phyloP scores from a whole-genome alignment of 2,888 invertebrate genomes.

The Boloria euphrosyne region DNA sequence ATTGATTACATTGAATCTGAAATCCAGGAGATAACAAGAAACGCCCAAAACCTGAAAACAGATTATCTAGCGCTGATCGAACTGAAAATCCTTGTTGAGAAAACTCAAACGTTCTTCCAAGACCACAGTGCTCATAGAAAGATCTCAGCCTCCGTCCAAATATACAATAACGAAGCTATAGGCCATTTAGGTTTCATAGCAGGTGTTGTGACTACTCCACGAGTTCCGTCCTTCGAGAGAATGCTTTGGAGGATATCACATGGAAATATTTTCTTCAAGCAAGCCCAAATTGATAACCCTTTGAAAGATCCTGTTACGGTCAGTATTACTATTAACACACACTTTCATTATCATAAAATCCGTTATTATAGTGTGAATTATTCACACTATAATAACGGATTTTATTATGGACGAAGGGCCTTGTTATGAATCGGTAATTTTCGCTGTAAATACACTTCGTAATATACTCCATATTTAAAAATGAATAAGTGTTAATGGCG shows the following conservation, averaged over 20 bases:
- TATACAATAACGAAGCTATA: slow-evolving; percentile 69
- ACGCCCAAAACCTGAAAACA: slow-evolving; percentile 71
- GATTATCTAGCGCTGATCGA: slow-evolving; percentile 73
- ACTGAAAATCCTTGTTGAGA: slow-evolving; percentile 70
- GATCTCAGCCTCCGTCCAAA: slow-evolving; percentile 72
- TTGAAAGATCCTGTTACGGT: slow-evolving; percentile 74
- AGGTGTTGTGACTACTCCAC: slow-evolving; percentile 70
- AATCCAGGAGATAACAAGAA: slow-evolving; percentile 76
- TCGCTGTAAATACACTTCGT: no score
- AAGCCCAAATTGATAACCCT: slow-evolving; percentile 72
- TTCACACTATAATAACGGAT: no score
- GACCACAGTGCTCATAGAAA: slow-evolving; percentile 84
- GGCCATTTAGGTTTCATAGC: slow-evolving; percentile 76
- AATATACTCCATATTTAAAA: no score
- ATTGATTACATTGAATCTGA: slow-evolving; percentile 80
- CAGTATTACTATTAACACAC: slow-evolving; percentile 40
- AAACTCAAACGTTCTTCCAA: slow-evolving; percentile 76
- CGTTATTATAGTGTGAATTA: no score
- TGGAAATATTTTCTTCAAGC: slow-evolving; percentile 77
- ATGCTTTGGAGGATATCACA: slow-evolving; percentile 80
- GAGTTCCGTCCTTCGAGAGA: slow-evolving; percentile 71
- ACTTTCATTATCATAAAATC: no score
- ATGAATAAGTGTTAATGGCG: no score
- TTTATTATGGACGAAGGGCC: no score
- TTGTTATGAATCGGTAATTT: no score